These are phyloP conservation scores for Zalophus californianus DNA, from an alignment of 2,797 vertebrate genomes.

Conservation along the genomic window DNA sequence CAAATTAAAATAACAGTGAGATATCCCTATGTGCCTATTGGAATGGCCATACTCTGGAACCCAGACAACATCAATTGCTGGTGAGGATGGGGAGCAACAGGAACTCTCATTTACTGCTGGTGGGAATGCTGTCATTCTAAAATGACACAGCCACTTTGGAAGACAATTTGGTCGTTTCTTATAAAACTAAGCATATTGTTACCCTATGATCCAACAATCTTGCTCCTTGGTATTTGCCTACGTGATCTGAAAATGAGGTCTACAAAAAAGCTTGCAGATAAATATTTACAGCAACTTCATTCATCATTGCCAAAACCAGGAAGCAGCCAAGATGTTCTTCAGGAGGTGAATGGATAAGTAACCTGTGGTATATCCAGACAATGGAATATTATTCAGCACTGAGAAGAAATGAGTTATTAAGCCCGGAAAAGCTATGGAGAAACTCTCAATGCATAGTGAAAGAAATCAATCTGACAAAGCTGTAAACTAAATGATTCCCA, in stretches of 20 bases:
- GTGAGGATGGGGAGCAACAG: not conserved
- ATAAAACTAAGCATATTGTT: not conserved
- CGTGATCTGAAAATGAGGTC: not conserved
- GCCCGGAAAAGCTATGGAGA: not conserved
- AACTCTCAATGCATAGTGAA: not conserved
- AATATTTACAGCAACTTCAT: not conserved
- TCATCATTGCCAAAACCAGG: not conserved
- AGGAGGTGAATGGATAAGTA: not conserved
- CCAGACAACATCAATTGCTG: not conserved
- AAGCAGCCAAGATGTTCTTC: not conserved
- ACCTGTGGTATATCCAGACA: not conserved
- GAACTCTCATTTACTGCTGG: not conserved
- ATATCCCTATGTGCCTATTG: not conserved
- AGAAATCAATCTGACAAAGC: not conserved
- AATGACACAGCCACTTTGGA: not conserved
- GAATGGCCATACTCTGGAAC: not conserved
- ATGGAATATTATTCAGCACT: not conserved
- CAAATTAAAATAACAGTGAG: not conserved
- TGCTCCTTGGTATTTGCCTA: not conserved
- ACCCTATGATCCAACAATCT: too few relatives aligned
- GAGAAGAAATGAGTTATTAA: not conserved
- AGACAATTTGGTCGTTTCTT: not conserved
- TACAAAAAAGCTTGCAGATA: not conserved
- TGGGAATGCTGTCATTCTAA: not conserved
- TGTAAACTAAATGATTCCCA: not conserved